Conservation (phyloP, 2,113 vertebrate genomes). For the Dicaeum eximium region DNA sequence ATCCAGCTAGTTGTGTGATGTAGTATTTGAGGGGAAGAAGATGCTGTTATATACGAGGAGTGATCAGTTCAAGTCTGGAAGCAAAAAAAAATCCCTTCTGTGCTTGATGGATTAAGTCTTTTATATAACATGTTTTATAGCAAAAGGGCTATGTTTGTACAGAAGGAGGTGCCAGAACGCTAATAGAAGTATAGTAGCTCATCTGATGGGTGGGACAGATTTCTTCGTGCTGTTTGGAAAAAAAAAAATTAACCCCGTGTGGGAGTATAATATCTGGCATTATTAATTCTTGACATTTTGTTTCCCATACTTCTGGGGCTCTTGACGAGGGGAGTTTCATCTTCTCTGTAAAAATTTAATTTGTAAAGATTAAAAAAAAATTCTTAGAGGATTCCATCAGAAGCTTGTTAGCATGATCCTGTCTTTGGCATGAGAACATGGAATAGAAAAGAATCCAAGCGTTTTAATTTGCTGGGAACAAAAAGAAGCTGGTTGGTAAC, state of each 20-base stretch:
- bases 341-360: neutral
- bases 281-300: neutral
- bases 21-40: neutral
- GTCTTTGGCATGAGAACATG: neutral
- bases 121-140: neutral
- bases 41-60: neutral
- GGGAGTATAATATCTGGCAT: neutral
- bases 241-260: conserved; percentile 17
- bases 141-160: conserved; percentile 2
- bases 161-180: conserved; percentile 40
- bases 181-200: conserved; percentile 14
- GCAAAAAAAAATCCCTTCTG: neutral
- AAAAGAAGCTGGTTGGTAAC: neutral
- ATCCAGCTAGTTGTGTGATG: neutral
- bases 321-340: neutral
- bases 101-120: neutral
- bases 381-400: neutral
- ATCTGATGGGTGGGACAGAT: conserved; percentile 26
- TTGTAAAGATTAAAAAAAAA: neutral
- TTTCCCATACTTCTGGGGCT: neutral
- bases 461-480: neutral
- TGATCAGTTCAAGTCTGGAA: neutral
- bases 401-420: neutral
- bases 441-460: neutral
- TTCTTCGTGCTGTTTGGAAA: neutral